Percentiles rank a stretch among this genome's conserved stretches.
These are phyloP conservation scores for Aquatica leii DNA, from an alignment of 2,888 invertebrate species.

Conservation along the genomic window DNA sequence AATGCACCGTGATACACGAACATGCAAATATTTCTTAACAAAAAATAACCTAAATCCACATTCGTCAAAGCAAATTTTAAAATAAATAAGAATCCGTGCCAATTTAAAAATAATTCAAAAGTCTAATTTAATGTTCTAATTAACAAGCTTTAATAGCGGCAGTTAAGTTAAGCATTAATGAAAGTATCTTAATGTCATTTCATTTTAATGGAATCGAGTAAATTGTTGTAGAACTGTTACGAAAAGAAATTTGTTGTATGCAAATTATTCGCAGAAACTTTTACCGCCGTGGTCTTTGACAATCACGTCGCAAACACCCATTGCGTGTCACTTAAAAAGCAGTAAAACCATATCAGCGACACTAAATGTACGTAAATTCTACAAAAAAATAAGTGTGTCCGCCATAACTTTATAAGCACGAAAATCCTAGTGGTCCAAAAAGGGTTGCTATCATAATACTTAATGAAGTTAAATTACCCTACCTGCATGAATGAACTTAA, in stretches of 20 bases:
- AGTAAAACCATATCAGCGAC: constrained; percentile 29
- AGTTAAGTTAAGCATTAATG: too few relatives aligned
- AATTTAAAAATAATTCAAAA: too few relatives aligned
- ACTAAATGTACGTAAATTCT: constrained; percentile 24
- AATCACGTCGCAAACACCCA: constrained; percentile 23
- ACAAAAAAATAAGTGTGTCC: constrained; percentile 25
- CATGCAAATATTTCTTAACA: too few relatives aligned
- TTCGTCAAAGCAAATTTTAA: too few relatives aligned
- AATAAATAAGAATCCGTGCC: too few relatives aligned
- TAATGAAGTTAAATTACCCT: constrained; percentile 20
- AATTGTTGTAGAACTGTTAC: too few relatives aligned
- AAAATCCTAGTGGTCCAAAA: constrained; percentile 22
- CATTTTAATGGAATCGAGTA: constrained; percentile 6
- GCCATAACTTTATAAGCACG: constrained; percentile 30
- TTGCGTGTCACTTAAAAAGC: constrained; percentile 31
- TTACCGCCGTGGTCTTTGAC: constrained; percentile 19
- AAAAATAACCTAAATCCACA: too few relatives aligned
- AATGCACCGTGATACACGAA: too few relatives aligned
- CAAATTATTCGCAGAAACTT: constrained; percentile 16
- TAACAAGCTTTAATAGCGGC: too few relatives aligned
- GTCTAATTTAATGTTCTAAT: too few relatives aligned
- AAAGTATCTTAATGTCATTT: too few relatives aligned
- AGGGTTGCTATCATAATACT: constrained; percentile 16
- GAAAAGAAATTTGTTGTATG: constrained; percentile 18
- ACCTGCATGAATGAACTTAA: constrained; percentile 14